Evolutionary conservation across 1,140 invertebrate species (phyloP), one percentile per base, ranked within the genome.

Genomic region (Drosophila tsacasi): DNA sequence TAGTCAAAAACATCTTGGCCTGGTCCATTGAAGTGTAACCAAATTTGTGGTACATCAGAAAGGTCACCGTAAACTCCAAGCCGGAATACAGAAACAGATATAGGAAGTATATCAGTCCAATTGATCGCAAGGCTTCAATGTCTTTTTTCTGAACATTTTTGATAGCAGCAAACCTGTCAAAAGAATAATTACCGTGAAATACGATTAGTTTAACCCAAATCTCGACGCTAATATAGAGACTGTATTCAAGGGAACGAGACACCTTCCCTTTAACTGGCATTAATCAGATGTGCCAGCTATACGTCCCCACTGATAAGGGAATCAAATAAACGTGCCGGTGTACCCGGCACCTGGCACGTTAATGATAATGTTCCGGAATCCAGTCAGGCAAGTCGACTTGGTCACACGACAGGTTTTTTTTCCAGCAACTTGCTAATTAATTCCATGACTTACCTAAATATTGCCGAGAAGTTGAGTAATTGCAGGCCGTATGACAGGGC

Each of bases 71-170:
- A 92, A 99, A 99, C 93, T 99, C 99, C 39, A 99, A 94, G 1
- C 98, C 99, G 62, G 98, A 99, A 92, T 99, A 99, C 25, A 99
- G 94, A 91, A 99, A 99, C 44, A 99, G 94, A 93, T 99, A 99
- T 1, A 99, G 92, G 93, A 99, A 99, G 93, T 99, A 99, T 23
- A 98, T 95, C 37, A 95, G 79, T 58, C 98, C 98, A 63, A 99
- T 94, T 44, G 94, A 94, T 80, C 95, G 95, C 54, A 99, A 93
- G 66, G 95, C 94, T 68, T 93, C 92, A 46, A 95, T 93, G 92
- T 97, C 96, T 59, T 93, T 92, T 64, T 79, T 63, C 3, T 94
- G 92, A 9, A 96, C 86, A 81, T 95, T 94, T 85, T 94, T 94
- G 3, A 96, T 95, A 71, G 95, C 94, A 73, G 94, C 93, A 92